Base-by-base conservation (phyloP, 1,140 invertebrate species). In the Dendroctonus valens region DNA sequence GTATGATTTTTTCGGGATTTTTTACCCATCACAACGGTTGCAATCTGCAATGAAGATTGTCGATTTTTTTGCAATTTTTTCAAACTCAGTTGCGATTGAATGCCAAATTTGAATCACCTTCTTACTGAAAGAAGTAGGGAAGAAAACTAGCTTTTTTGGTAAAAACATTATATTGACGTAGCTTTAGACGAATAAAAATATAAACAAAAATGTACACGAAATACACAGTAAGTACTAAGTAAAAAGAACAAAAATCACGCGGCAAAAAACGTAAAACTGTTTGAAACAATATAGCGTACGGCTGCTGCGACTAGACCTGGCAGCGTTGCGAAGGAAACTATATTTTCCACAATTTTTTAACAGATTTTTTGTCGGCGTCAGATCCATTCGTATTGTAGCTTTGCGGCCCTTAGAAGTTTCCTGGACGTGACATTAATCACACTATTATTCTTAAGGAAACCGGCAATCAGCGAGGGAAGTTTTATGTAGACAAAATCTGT, bases 91-190 rank as follows among this genome's bases (percentile, higher is more conserved):
- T 1, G 26, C 3, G 26, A 26, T 26, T 26, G 26, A 26, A 26
- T 26, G 26, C 26, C 26, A 26, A 26, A 3, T 26, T 26, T 26
- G 26, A 26, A 26, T 26, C 44, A 46, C 44, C 9, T 46, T 2
- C 12, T 3, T 5, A 46, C 9, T 46, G 2, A 52, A 6, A 11
- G 2, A 3, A 52, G 11, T 26, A 41, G 41, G 38, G 4, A 49
- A 60, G n/a, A 60, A 50, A 14, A n/a, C 44, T 14, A 12, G 14
- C 38, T 37, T 26, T 65, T 65, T 67, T 54, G 57, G 49, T 60
- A 67, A 67, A 67, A 67, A 67, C 65, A 67, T 67, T 67, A 59
- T 67, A 67, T 67, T 67, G 65, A 67, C 65, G 60, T 67, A 67
- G 57, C 63, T 55, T 67, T 59, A 58, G 50, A 67, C 14, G 38